Evolutionary conservation across 2,888 invertebrate species (phyloP).

Genomic region (Thecophora atra): DNA sequence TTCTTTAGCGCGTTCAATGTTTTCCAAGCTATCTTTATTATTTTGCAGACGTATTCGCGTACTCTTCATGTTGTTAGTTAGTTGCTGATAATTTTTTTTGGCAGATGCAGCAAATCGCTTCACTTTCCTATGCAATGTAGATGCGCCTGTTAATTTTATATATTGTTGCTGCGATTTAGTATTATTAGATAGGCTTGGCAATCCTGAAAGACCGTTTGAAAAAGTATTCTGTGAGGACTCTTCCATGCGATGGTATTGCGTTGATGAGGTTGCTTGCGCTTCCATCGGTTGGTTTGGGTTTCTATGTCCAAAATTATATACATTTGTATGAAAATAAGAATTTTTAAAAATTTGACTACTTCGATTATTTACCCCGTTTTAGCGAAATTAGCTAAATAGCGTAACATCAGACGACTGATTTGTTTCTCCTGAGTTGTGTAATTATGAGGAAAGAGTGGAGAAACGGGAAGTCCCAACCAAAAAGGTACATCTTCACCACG

Average conservation of each 20-base stretch:
- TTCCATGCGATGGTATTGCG: slow-evolving; percentile 3
- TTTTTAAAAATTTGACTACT: not conserved
- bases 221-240: not conserved
- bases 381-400: slow-evolving; percentile 88
- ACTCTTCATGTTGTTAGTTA: slow-evolving; percentile 30
- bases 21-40: not conserved
- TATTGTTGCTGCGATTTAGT: slow-evolving; percentile 24
- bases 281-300: slow-evolving; percentile 59
- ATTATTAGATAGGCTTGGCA: not conserved
- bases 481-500: slow-evolving; percentile 89
- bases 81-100: slow-evolving; percentile 19
- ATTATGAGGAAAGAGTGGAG: slow-evolving; percentile 76
- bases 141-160: slow-evolving; percentile 3
- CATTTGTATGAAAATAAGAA: not conserved
- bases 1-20: slow-evolving; percentile 45
- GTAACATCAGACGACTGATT: slow-evolving; percentile 81
- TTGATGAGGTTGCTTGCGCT: slow-evolving; percentile 36
- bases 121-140: slow-evolving; percentile 41
- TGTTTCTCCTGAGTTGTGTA: slow-evolving; percentile 81
- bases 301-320: slow-evolving; percentile 45
- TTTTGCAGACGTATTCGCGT: slow-evolving; percentile 9
- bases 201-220: not conserved
- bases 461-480: slow-evolving; percentile 82
- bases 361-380: slow-evolving; percentile 76
- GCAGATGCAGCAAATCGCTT: slow-evolving; percentile 47